Conservation (phyloP, 2,797 vertebrate genomes). For the Hephaestus fuliginosus region DNA sequence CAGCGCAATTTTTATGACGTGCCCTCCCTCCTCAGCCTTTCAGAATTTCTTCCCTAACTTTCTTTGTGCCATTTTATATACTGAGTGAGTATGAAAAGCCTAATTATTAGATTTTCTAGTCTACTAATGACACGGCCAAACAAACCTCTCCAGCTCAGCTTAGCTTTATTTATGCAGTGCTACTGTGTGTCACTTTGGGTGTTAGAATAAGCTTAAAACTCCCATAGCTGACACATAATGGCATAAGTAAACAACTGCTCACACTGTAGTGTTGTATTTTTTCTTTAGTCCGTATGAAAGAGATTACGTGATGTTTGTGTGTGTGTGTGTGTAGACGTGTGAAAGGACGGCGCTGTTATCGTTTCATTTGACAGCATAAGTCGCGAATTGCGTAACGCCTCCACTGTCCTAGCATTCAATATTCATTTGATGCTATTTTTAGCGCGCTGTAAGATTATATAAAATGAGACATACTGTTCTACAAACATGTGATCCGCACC, state of each 20-base stretch:
- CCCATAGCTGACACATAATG: slow-evolving; percentile 16
- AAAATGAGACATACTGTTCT: slow-evolving; percentile 75
- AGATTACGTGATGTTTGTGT: slow-evolving; percentile 27
- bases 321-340: slow-evolving; percentile 26
- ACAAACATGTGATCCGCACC: slow-evolving; percentile 66
- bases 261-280: slow-evolving; percentile 19
- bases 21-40: background rate
- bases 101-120: background rate
- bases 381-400: slow-evolving; percentile 68
- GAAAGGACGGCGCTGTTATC: slow-evolving; percentile 30
- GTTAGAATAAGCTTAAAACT: slow-evolving; percentile 24
- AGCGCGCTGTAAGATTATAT: slow-evolving; percentile 74
- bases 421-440: slow-evolving; percentile 80
- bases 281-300: slow-evolving; percentile 15
- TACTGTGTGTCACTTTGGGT: background rate
- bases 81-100: background rate
- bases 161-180: slow-evolving; percentile 11
- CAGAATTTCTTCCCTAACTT: background rate
- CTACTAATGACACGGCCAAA: background rate
- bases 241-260: slow-evolving; percentile 28
- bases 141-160: background rate
- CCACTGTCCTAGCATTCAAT: slow-evolving; percentile 71
- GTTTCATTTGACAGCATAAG: slow-evolving; percentile 68
- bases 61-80: background rate
- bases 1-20: background rate